Base-by-base conservation (phyloP, 2,888 invertebrate species). In the Cephus spinipes region DNA sequence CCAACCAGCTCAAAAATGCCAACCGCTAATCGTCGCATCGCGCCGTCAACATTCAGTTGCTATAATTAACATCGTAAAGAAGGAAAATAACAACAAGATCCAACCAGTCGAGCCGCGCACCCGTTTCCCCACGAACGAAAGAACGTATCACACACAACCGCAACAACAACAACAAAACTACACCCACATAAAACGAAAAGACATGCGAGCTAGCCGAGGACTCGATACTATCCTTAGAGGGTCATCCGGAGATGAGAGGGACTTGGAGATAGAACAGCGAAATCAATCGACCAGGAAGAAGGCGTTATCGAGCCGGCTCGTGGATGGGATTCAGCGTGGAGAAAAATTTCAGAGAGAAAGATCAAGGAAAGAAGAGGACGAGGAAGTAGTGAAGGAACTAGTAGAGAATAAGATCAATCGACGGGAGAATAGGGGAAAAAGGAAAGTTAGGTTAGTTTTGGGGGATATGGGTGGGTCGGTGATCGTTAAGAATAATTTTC, bases 1-100 rank as follows among this genome's bases (percentile, higher is more conserved):
- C 98, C 93, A 99, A 98, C 94, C 98, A 98, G 94, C 95, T 99
- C 92, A 99, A 99, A 95, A 99, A 98, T 93, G 97, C 97, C 93
- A 97, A 97, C 94, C 98, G 97, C 95, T 98, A 97, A 95, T 87
- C 83, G 80, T 83, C 82, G 78, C 83, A 83, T 87, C 82, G 87
- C 84, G 86, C 85, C 85, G 82, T 81, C 84, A 80, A 83, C 84
- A 82, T 83, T 85, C 82, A 82, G 82, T 80, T 82, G 80, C 78
- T 81, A 78, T 74, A 81, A 81, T 80, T 79, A 79, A 81, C 79
- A 79, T 76, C 80, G 79, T 69, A 86, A 89, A 86, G 80, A 82
- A 87, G 84, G 55, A 55, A 85, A 85, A 83, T 85, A 85, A 85
- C 85, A 86, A 84, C 55, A 55, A 55, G 55, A 55, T 23, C 23